Evolutionary conservation across 2,113 vertebrate genomes (phyloP).

Genomic region (Chloropsis cyanopogon): DNA sequence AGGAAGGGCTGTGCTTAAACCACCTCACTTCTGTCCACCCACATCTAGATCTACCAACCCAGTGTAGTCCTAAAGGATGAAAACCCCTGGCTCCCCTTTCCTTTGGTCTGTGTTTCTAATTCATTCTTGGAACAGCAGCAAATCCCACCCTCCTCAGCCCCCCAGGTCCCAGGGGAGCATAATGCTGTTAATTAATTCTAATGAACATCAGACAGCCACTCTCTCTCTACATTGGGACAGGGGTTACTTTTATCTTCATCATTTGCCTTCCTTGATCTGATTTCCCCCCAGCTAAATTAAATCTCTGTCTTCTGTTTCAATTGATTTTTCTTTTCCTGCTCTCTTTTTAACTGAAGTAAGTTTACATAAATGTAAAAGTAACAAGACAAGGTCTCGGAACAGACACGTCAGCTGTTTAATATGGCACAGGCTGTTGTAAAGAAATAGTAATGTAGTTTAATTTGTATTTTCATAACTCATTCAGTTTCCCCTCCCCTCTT

Average conservation of each 20-base stretch:
- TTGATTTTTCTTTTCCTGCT: constrained; percentile 53
- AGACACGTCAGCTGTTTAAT: background rate
- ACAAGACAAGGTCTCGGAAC: background rate
- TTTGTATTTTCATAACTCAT: constrained; percentile 32
- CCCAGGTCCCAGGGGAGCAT: background rate
- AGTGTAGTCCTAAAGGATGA: background rate
- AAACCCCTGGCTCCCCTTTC: background rate
- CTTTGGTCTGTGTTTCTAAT: background rate
- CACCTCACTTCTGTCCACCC: background rate
- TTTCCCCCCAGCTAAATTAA: constrained; percentile 63
- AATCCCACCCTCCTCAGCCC: background rate
- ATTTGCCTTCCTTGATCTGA: constrained; percentile 52
- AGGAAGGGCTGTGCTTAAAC: background rate
- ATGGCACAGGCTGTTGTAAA: background rate
- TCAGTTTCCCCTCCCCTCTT: background rate
- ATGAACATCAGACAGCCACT: constrained; percentile 19
- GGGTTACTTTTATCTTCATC: constrained; percentile 57
- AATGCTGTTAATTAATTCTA: constrained; percentile 58
- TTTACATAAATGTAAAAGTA: constrained; percentile 55
- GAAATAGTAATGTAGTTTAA: background rate
- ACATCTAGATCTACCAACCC: background rate
- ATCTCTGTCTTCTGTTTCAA: constrained; percentile 51
- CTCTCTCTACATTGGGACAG: background rate
- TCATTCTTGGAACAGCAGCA: background rate
- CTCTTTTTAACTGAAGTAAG: constrained; percentile 43